Evolutionary conservation across 2,797 vertebrate species (phyloP).

Genomic region (Urosaurus nigricauda): DNA sequence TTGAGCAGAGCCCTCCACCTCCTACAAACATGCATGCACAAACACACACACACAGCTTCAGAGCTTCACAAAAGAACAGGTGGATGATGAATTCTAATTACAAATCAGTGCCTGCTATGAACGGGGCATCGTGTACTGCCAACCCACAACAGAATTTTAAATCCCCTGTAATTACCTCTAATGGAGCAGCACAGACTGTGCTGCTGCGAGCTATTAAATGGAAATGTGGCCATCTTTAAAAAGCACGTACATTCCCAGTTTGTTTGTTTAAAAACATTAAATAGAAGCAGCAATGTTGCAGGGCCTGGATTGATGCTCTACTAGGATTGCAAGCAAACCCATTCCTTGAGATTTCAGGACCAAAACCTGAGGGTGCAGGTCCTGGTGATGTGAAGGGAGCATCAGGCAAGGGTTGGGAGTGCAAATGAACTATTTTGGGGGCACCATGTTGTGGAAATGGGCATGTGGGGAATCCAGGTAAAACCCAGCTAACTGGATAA

Average conservation of each 20-base stretch:
- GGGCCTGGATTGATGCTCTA: too few species aligned
- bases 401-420: too few species aligned
- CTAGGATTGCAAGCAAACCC: too few species aligned
- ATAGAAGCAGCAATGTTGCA: neutral
- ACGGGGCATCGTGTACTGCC: slow-evolving; percentile 73
- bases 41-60: slow-evolving; percentile 49
- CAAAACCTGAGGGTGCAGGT: too few species aligned
- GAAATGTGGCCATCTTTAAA: slow-evolving; percentile 58
- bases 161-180: slow-evolving; percentile 80
- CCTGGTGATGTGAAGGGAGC: neutral
- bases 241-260: neutral
- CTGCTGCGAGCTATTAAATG: slow-evolving; percentile 74
- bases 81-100: slow-evolving; percentile 80
- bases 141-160: slow-evolving; percentile 79
- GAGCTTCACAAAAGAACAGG: slow-evolving; percentile 71
- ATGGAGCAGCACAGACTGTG: slow-evolving; percentile 64
- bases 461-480: too few species aligned
- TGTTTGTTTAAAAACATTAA: neutral
- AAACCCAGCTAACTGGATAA: too few species aligned
- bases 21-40: neutral
- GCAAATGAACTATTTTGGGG: too few species aligned
- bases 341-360: too few species aligned
- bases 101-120: slow-evolving; percentile 78
- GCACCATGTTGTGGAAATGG: too few species aligned
- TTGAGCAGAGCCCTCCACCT: neutral